Evolutionary conservation across 2,113 vertebrate species (phyloP).

Genomic region (Microtus oregoni): DNA sequence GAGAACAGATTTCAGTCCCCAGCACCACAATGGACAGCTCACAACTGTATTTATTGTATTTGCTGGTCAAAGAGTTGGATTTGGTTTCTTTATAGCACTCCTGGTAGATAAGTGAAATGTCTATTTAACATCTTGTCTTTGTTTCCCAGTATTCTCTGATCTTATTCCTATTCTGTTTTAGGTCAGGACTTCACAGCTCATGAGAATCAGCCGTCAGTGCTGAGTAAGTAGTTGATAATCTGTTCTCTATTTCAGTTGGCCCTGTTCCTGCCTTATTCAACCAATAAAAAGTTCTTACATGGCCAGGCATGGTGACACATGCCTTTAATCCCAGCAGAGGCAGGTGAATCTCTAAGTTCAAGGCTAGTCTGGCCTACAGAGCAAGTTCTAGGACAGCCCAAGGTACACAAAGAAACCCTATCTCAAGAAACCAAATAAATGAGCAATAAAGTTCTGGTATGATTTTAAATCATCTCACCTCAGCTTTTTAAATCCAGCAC

Average conservation of each 20-base stretch:
- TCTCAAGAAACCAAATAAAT: neutral
- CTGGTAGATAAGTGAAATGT: neutral
- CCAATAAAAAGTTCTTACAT: neutral
- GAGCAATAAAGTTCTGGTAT: neutral
- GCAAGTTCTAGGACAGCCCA: neutral
- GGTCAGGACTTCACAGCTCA: constrained; percentile 43
- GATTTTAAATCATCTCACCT: constrained; percentile 34
- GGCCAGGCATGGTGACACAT: neutral
- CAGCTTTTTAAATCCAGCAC: constrained; percentile 23
- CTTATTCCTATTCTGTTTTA: constrained; percentile 45
- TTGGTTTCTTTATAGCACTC: neutral
- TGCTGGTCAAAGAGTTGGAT: neutral
- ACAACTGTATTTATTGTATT: neutral
- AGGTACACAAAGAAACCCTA: neutral
- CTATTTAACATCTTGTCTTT: neutral
- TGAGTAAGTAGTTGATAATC: constrained; percentile 66
- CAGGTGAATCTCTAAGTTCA: neutral
- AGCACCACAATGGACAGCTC: neutral
- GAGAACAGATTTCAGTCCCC: neutral
- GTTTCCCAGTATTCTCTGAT: neutral
- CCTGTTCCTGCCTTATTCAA: neutral
- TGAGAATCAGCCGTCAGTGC: constrained; percentile 36
- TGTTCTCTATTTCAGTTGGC: neutral
- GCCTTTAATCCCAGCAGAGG: neutral
- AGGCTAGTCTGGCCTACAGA: neutral